phyloP scores from a whole-genome alignment of 2,888 invertebrate species.

The Megamerina dolium region DNA sequence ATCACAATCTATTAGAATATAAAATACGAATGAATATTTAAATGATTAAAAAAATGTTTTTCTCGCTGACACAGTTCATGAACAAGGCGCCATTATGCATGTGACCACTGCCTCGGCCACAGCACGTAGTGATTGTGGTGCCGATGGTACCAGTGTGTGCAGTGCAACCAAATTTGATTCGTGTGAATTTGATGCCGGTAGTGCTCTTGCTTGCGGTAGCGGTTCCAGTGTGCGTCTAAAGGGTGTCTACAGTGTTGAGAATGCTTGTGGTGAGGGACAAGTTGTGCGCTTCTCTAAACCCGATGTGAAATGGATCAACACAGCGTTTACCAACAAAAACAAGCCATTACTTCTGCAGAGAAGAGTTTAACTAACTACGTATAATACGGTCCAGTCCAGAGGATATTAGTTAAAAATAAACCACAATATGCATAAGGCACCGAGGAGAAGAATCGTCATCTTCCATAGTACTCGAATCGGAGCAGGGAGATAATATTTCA shows the following conservation, averaged over 20 bases:
- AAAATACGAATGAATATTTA: too few relatives aligned
- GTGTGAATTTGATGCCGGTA: constrained; percentile 74
- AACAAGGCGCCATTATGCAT: constrained; percentile 70
- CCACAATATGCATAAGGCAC: too few relatives aligned
- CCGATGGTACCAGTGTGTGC: constrained; percentile 53
- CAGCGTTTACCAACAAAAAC: constrained; percentile 37
- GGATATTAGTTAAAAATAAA: too few relatives aligned
- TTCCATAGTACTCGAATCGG: too few relatives aligned
- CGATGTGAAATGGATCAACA: constrained; percentile 55
- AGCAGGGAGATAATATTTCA: too few relatives aligned
- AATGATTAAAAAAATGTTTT: not conserved
- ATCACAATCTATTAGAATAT: too few relatives aligned
- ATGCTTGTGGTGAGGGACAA: constrained; percentile 57
- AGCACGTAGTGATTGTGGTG: constrained; percentile 51
- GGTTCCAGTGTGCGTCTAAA: constrained; percentile 63
- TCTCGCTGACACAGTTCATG: constrained; percentile 58
- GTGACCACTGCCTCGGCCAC: constrained; percentile 63
- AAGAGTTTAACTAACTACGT: constrained; percentile 17
- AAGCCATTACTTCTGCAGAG: constrained; percentile 29
- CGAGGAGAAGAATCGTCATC: too few relatives aligned
- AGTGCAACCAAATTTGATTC: constrained; percentile 64
- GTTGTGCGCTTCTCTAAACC: constrained; percentile 58
- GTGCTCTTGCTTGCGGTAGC: constrained; percentile 71
- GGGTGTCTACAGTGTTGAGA: constrained; percentile 73
- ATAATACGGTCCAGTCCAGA: constrained; percentile 6